Conservation (phyloP, 2,888 invertebrate genomes). For the Calephelis perditalis region DNA sequence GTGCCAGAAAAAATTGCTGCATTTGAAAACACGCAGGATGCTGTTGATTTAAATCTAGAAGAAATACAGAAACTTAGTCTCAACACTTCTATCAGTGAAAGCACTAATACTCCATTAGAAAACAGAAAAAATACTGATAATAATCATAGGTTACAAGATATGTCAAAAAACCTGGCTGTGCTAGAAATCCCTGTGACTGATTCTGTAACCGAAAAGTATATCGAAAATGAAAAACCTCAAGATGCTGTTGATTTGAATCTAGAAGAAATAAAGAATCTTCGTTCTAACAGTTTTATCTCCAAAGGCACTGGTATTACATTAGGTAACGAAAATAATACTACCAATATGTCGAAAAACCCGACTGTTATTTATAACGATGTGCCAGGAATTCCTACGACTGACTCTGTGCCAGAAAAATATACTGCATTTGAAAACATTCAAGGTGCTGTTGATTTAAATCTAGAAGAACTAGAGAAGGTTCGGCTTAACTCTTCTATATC, state of each 20-base stretch:
- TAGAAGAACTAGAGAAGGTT: conserved; percentile 26
- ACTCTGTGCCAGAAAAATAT: conserved; percentile 35
- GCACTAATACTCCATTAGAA: conserved; percentile 3
- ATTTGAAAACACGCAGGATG: conserved; percentile 58
- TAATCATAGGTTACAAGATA: no score
- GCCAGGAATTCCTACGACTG: conserved; percentile 37
- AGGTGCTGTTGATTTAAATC: conserved; percentile 46
- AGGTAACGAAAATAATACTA: no score
- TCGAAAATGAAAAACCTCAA: no score
- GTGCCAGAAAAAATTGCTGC: conserved; percentile 40
- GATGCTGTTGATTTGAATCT: no score
- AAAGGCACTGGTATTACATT: no score
- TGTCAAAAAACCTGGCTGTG: conserved; percentile 10
- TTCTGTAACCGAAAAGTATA: no score
- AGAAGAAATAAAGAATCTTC: no score
- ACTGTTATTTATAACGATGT: conserved; percentile 10
- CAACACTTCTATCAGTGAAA: not conserved
- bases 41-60: conserved; percentile 39
- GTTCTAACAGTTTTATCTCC: no score
- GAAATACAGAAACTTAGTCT: conserved; percentile 21
- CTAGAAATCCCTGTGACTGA: not conserved
- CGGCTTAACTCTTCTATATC: not conserved
- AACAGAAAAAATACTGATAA: conserved; percentile 7
- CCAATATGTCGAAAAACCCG: conserved; percentile 7
- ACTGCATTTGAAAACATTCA: conserved; percentile 56